Evolutionary conservation across 2,888 invertebrate species (phyloP).

Genomic region (Masnerella sp.): DNA sequence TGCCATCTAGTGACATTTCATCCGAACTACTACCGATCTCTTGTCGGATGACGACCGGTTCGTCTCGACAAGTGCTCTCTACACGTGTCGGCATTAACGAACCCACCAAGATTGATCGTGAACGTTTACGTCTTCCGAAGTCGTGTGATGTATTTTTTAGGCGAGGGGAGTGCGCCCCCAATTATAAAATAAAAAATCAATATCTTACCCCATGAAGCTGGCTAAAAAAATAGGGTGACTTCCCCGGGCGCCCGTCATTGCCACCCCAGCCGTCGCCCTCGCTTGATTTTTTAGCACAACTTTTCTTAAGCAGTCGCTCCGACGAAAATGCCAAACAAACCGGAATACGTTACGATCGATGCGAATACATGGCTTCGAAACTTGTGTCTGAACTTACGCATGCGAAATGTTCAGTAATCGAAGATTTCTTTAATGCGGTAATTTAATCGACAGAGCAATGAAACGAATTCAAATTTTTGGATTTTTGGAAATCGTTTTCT

Average conservation of each 20-base stretch:
- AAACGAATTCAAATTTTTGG: too few species aligned
- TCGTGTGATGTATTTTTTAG: conserved; percentile 76
- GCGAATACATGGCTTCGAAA: too few species aligned
- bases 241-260: conserved; percentile 71
- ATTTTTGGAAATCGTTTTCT: too few species aligned
- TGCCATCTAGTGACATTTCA: too few species aligned
- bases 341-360: too few species aligned
- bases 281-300: conserved; percentile 66
- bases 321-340: too few species aligned
- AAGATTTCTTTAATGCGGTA: too few species aligned
- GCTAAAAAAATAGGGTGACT: conserved; percentile 75
- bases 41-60: too few species aligned
- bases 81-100: conserved; percentile 52
- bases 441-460: too few species aligned
- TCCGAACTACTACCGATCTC: too few species aligned
- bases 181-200: conserved; percentile 78
- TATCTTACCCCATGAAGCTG: conserved; percentile 74
- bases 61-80: conserved; percentile 47
- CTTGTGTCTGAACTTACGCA: too few species aligned
- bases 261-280: conserved; percentile 67
- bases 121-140: conserved; percentile 55
- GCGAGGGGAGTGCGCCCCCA: conserved; percentile 76
- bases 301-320: conserved; percentile 53
- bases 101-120: conserved; percentile 46
- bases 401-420: too few species aligned